Conservation (phyloP, 2,888 invertebrate species). For the Eucera pruinosa region DNA sequence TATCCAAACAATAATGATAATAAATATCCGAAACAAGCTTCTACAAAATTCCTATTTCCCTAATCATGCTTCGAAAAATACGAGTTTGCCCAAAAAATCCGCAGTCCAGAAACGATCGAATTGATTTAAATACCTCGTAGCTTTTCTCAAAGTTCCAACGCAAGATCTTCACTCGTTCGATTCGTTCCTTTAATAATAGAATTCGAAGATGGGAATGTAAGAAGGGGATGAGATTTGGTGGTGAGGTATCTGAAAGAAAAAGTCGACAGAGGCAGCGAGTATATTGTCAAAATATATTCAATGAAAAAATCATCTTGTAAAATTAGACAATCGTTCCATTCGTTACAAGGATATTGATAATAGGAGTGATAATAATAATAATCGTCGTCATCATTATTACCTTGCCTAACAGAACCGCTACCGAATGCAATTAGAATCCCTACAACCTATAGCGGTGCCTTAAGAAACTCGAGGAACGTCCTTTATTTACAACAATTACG, state of each 20-base stretch:
- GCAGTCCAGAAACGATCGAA: too few relatives aligned
- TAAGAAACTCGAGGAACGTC: conserved; percentile 76
- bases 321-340: conserved; percentile 79
- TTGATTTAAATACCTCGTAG: too few relatives aligned
- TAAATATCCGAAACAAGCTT: too few relatives aligned
- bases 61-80: too few relatives aligned
- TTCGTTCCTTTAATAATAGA: too few relatives aligned
- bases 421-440: conserved; percentile 79
- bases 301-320: conserved; percentile 81
- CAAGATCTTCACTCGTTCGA: too few relatives aligned
- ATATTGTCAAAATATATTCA: conserved; percentile 82
- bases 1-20: too few relatives aligned
- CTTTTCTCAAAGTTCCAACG: too few relatives aligned
- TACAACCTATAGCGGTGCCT: conserved; percentile 78
- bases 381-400: conserved; percentile 75
- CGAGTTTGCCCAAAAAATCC: too few relatives aligned
- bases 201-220: neutral
- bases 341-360: conserved; percentile 77
- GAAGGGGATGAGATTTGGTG: neutral
- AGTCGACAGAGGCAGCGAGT: conserved; percentile 61
- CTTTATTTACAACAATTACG: conserved; percentile 75
- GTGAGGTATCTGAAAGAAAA: conserved; percentile 29
- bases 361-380: conserved; percentile 76
- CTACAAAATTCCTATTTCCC: too few relatives aligned
- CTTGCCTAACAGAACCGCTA: conserved; percentile 77